Percentiles rank a stretch among this genome's conserved stretches.
phyloP scores from a whole-genome alignment of 2,888 invertebrate genomes.

The Tiliacea aurago region DNA sequence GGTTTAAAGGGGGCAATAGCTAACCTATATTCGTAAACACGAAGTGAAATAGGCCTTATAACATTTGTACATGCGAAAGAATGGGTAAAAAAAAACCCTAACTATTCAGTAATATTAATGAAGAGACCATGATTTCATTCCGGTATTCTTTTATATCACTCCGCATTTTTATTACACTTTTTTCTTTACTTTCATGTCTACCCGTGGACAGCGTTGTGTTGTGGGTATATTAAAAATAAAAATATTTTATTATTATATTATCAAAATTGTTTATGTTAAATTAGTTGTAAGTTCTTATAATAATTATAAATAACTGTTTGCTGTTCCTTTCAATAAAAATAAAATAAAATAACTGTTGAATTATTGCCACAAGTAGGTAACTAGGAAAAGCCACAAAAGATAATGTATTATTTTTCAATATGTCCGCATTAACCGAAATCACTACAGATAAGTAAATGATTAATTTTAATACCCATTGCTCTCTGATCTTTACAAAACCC shows the following conservation, averaged over 20 bases:
- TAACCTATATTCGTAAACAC: neutral
- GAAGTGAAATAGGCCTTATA: neutral
- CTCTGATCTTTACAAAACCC: constrained; percentile 33
- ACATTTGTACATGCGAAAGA: neutral
- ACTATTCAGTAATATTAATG: neutral
- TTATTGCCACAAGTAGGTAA: neutral
- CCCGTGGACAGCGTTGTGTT: too few relatives aligned
- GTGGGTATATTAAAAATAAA: too few relatives aligned
- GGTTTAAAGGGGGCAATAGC: too few relatives aligned
- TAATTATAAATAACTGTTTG: too few relatives aligned
- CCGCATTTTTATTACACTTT: too few relatives aligned
- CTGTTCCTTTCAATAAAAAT: too few relatives aligned
- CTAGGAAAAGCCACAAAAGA: neutral
- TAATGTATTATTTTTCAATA: neutral
- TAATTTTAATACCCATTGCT: neutral
- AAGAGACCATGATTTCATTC: constrained; percentile 6
- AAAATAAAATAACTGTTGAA: too few relatives aligned
- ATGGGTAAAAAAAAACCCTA: neutral
- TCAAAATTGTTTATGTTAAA: too few relatives aligned
- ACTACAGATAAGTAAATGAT: constrained; percentile 2
- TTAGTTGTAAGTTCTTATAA: too few relatives aligned
- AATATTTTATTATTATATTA: too few relatives aligned
- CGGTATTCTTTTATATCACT: neutral
- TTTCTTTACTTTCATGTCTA: too few relatives aligned
- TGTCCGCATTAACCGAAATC: constrained; percentile 10